Percentiles rank a stretch among this genome's conserved stretches.
Conservation (phyloP, 2,888 invertebrate genomes). For the Ommatoiulus sabulosus region DNA sequence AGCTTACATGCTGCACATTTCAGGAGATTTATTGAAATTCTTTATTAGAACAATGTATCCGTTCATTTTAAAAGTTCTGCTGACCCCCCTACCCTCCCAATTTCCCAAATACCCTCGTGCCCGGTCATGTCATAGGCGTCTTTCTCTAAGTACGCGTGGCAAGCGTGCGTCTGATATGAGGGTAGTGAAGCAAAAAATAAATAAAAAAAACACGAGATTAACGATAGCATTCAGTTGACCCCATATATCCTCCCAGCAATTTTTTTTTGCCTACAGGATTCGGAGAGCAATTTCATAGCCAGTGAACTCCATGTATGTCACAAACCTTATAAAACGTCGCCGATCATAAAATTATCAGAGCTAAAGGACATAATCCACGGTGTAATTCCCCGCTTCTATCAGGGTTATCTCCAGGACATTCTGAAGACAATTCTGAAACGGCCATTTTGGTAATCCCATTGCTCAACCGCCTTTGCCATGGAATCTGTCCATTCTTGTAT, state of each 20-base stretch:
- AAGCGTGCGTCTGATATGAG: background rate
- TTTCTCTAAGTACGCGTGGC: background rate
- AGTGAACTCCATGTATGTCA: conserved; percentile 22
- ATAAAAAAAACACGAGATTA: background rate
- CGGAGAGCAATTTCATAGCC: background rate
- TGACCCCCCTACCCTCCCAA: background rate
- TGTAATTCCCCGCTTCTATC: background rate
- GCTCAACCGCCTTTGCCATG: background rate
- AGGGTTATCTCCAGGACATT: background rate
- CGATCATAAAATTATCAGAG: conserved; percentile 15
- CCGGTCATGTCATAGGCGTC: background rate
- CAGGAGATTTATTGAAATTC: background rate
- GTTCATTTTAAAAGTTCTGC: background rate
- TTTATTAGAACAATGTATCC: background rate
- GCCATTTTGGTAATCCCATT: background rate
- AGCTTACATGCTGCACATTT: background rate
- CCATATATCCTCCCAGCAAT: background rate
- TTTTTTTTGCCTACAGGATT: background rate
- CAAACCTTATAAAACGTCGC: conserved; percentile 6
- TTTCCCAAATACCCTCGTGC: conserved; percentile 1
- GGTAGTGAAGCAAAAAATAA: background rate
- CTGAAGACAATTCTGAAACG: background rate
- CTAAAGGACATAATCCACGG: conserved; percentile 27
- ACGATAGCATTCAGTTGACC: conserved; percentile 22
- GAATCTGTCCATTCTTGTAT: background rate